Base-by-base conservation (phyloP, 2,797 vertebrate species). In the Oceanodroma leucorhoa region DNA sequence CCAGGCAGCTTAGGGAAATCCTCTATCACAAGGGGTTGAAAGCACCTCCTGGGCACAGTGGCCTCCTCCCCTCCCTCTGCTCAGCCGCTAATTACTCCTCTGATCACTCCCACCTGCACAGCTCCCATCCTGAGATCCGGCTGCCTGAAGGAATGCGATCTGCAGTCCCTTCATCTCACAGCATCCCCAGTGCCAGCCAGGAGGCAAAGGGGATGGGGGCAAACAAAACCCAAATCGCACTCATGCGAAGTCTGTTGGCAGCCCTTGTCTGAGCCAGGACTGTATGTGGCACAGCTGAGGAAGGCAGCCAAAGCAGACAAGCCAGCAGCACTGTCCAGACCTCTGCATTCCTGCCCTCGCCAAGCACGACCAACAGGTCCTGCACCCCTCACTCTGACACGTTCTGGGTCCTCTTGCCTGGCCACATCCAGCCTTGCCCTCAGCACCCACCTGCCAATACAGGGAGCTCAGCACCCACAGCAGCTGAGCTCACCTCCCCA, bases 221-320 rank as follows among this genome's bases (percentile, higher is more conserved):
- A 89, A 66, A 75, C 21, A 41, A 67, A 29, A 6, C 6, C 50
- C 18, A 53, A 10, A 86, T 17, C 1, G 1, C n/a, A 38, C 23
- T 38, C 7, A 3, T 4, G 14, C 20, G 9, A 54, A 71, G 36
- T 78, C 65, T 60, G 10, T n/a, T 69, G 61, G 46, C 79, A 85
- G 67, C 46, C 32, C 30, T 72, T 32, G 10, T 18, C 34, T 23
- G 75, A 73, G 60, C 24, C 3, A 0, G 30, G 40, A n/a, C 45
- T 30, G 32, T 11, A 38, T 0, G 0, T 29, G 20, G 29, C 62
- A 76, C 50, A 21, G 32, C 6, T 0, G 0, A 54, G 36, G 67
- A 57, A 57, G 23, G 79, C 62, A 80, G 75, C 17, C 43, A 36
- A 46, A 82, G 30, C 13, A 76, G 65, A 64, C 6, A 32, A 67